Conservation (phyloP, 2,797 vertebrate species). For the Phoeniculus purpureus region DNA sequence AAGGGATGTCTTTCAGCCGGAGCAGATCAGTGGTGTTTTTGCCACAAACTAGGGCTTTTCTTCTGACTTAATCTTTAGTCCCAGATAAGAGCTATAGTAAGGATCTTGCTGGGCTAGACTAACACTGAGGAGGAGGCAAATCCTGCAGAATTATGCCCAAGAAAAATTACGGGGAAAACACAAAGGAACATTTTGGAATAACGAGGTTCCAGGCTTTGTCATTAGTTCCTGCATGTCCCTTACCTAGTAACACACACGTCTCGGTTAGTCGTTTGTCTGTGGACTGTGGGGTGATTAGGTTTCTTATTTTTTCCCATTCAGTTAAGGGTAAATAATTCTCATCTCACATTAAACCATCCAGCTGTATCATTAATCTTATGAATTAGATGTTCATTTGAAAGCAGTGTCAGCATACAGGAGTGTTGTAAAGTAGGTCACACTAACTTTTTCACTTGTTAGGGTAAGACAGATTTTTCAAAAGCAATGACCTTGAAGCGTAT, state of each 20-base stretch:
- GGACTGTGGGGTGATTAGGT: background rate
- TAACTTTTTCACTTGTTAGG: background rate
- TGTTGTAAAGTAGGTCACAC: constrained; percentile 20
- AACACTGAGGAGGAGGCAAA: background rate
- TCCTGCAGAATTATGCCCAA: background rate
- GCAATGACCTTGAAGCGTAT: background rate
- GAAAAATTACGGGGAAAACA: background rate
- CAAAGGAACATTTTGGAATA: background rate
- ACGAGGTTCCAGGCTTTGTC: background rate
- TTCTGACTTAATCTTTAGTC: background rate
- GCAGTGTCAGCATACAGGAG: background rate
- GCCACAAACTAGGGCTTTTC: background rate
- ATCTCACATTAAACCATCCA: constrained; percentile 29
- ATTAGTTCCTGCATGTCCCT: background rate
- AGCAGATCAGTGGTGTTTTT: background rate
- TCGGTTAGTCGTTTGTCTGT: background rate
- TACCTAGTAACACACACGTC: background rate
- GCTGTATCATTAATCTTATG: background rate
- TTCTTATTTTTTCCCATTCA: background rate
- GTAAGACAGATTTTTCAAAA: background rate
- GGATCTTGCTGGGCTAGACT: background rate
- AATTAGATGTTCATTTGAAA: constrained; percentile 34
- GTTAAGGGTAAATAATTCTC: constrained; percentile 40
- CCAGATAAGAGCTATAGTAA: background rate
- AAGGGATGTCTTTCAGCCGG: background rate